Conservation (phyloP, 1,140 invertebrate species). For the Drosophila insularis region DNA sequence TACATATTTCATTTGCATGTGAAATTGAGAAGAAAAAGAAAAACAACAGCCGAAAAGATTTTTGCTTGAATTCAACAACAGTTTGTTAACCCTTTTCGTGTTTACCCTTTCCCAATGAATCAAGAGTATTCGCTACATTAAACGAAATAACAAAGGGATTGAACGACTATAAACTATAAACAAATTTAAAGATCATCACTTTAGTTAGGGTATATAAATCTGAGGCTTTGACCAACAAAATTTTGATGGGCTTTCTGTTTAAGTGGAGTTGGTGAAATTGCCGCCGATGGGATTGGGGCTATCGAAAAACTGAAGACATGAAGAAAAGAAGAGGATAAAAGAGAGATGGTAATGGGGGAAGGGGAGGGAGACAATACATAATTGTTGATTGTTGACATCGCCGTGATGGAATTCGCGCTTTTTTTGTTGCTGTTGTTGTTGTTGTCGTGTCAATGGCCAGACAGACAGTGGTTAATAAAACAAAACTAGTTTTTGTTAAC, state of each 20-base stretch:
- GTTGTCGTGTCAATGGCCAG: slow-evolving; percentile 42
- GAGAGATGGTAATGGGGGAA: no score
- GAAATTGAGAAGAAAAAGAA: background rate
- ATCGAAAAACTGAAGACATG: background rate
- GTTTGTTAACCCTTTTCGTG: background rate
- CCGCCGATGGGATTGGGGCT: slow-evolving; percentile 2
- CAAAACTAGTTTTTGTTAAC: slow-evolving; percentile 59
- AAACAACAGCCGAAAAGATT: background rate
- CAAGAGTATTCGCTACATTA: no score
- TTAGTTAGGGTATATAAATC: background rate
- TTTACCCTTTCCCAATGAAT: background rate
- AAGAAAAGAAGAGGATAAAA: slow-evolving; percentile 17
- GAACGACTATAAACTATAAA: background rate
- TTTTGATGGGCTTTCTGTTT: background rate
- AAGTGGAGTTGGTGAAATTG: slow-evolving; percentile 41
- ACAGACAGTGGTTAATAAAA: slow-evolving; percentile 30
- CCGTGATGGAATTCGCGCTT: slow-evolving; percentile 36
- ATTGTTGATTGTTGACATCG: slow-evolving; percentile 36
- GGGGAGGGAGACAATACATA: slow-evolving; percentile 12
- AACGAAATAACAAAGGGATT: no score
- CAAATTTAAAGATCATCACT: no score
- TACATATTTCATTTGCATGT: background rate
- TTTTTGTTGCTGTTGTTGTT: slow-evolving; percentile 30
- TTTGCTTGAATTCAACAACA: background rate
- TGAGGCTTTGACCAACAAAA: background rate